A percentile compares a stretch with the other conserved stretches of the same genome.
These are phyloP conservation scores for Dicrostonyx torquatus DNA, from an alignment of 2,797 vertebrate species.

Conservation along the genomic window DNA sequence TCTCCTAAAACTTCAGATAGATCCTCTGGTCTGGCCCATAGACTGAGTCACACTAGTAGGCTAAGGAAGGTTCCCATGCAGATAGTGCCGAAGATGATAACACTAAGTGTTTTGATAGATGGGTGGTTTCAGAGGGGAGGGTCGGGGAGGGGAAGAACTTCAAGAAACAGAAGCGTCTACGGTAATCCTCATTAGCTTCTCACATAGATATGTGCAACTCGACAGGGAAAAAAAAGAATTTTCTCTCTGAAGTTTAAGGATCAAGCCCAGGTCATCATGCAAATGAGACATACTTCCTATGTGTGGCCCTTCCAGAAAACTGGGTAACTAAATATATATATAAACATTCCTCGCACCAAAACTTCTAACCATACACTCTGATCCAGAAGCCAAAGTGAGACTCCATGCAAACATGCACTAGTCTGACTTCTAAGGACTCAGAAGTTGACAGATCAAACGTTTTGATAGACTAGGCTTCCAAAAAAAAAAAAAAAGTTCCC, in stretches of 20 bases:
- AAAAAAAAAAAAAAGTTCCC: conserved; percentile 5
- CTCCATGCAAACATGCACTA: not conserved
- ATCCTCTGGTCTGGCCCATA: not conserved
- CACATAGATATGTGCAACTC: not conserved
- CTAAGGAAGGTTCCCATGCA: not conserved
- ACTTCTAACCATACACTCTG: conserved; percentile 23
- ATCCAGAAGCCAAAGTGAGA: not conserved
- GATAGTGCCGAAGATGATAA: not conserved
- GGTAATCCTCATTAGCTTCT: not conserved
- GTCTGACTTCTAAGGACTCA: conserved; percentile 3
- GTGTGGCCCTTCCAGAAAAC: not conserved
- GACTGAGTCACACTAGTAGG: conserved; percentile 33
- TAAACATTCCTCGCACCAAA: not conserved
- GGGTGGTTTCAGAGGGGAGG: fast-evolving
- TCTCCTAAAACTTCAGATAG: conserved; percentile 26
- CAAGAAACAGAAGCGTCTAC: not conserved
- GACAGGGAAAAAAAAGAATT: not conserved
- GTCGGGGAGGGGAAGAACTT: not conserved
- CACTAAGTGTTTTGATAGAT: conserved; percentile 10
- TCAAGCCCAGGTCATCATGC: not conserved
- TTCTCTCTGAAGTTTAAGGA: not conserved
- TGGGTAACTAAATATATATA: not conserved
- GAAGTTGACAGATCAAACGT: not conserved
- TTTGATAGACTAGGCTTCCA: conserved; percentile 17
- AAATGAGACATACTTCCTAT: not conserved